phyloP scores from a whole-genome alignment of 37 sponge, comb jelly and placozoan species.

The Beroe ovata region DNA sequence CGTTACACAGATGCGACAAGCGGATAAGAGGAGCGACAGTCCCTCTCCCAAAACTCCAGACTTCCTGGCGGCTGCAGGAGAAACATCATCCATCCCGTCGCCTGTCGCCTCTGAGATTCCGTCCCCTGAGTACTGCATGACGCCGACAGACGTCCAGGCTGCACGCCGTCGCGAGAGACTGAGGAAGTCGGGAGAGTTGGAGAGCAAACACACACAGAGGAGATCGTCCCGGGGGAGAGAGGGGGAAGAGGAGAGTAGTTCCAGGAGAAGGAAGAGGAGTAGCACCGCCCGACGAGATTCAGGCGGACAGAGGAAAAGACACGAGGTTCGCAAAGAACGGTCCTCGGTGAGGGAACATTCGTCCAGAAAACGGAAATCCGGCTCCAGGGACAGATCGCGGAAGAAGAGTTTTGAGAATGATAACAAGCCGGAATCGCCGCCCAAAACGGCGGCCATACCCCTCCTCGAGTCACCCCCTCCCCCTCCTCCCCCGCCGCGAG shows the following conservation, averaged over 20 bases:
- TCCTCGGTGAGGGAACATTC: not conserved
- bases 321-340: not conserved
- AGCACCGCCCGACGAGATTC: not conserved
- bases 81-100: not conserved
- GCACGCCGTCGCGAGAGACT: not conserved
- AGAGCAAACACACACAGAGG: not conserved
- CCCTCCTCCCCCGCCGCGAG: constrained; percentile 28
- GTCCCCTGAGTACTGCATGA: constrained; percentile 41
- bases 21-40: not conserved
- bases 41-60: constrained; percentile 60
- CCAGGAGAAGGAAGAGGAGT: not conserved
- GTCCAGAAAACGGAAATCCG: not conserved
- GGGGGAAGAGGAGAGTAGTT: not conserved
- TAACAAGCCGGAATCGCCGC: not conserved
- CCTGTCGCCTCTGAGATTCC: not conserved
- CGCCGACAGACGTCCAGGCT: constrained; percentile 5
- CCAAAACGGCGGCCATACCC: not conserved
- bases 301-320: not conserved
- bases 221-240: constrained; percentile 1
- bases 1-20: not conserved
- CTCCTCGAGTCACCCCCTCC: constrained; percentile 45
- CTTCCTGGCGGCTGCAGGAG: not conserved
- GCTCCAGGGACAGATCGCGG: not conserved
- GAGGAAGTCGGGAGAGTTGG: not conserved
- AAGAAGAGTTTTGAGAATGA: not conserved